Conservation (phyloP, 2,888 invertebrate species). For the Pasiphila rectangulata region DNA sequence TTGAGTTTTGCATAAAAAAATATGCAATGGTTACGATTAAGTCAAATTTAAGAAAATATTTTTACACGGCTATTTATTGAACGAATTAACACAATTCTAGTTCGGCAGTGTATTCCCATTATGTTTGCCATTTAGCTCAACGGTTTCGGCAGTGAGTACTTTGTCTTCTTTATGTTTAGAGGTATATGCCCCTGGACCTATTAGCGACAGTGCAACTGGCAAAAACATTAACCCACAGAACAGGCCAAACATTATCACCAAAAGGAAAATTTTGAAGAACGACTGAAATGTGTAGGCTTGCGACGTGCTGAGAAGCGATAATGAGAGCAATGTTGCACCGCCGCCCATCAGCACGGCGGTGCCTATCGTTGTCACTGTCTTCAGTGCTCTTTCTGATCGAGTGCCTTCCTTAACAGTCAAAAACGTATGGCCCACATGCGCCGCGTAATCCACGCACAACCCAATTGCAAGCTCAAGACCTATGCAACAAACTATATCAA, state of each 20-base stretch:
- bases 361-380: slow-evolving; percentile 86
- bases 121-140: slow-evolving; percentile 60
- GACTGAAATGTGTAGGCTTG: slow-evolving; percentile 88
- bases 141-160: slow-evolving; percentile 47
- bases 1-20: background rate
- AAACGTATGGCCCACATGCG: slow-evolving; percentile 90
- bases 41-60: too few species aligned
- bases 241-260: slow-evolving; percentile 88
- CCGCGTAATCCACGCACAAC: slow-evolving; percentile 91
- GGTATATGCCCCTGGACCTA: slow-evolving; percentile 86
- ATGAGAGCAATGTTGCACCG: slow-evolving; percentile 87
- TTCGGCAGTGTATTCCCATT: slow-evolving; percentile 33
- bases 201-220: slow-evolving; percentile 86
- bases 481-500: slow-evolving; percentile 90
- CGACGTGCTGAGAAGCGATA: slow-evolving; percentile 85
- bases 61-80: too few species aligned
- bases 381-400: slow-evolving; percentile 80
- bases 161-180: slow-evolving; percentile 49
- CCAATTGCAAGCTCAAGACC: slow-evolving; percentile 90
- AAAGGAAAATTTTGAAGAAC: slow-evolving; percentile 87
- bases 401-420: slow-evolving; percentile 81
- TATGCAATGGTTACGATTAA: too few species aligned
- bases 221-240: slow-evolving; percentile 88
- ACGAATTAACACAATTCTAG: background rate
- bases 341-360: slow-evolving; percentile 89